phyloP scores from a whole-genome alignment of 2,888 invertebrate genomes.

The Cataglyphis rosenhaueri region DNA sequence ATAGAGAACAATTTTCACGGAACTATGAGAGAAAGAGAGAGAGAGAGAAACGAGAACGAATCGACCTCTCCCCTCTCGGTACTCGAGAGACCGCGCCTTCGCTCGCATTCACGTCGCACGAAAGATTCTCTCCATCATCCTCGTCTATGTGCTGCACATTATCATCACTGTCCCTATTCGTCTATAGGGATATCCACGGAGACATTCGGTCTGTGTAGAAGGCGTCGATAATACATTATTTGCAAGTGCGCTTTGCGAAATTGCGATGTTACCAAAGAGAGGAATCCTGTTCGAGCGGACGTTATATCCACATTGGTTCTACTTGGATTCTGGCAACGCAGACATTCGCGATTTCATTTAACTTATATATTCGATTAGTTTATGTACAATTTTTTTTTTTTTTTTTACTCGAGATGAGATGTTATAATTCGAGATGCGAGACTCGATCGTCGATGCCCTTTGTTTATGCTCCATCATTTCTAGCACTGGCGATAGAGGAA shows the following conservation, averaged over 20 bases:
- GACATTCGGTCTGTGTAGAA: conserved; percentile 1
- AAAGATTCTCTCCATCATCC: conserved; percentile 23
- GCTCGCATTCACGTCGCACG: conserved; percentile 27
- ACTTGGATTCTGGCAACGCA: neutral
- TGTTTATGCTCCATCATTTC: neutral
- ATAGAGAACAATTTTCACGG: conserved; percentile 53
- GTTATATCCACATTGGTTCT: neutral
- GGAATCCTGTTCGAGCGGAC: neutral
- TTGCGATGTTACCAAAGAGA: conserved; percentile 30
- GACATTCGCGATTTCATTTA: neutral
- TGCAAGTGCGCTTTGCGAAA: neutral
- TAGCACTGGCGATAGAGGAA: neutral
- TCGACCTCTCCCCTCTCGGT: neutral
- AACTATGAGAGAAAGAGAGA: conserved; percentile 29
- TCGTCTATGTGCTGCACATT: conserved; percentile 16
- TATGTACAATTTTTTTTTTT: neutral
- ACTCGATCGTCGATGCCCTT: neutral
- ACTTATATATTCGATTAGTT: neutral
- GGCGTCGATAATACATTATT: conserved; percentile 11
- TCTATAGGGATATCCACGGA: neutral
- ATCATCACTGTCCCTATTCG: conserved; percentile 20
- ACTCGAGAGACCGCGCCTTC: neutral
- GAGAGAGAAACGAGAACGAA: conserved; percentile 22
- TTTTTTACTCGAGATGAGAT: neutral
- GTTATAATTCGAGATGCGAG: neutral